Percentiles rank a stretch among this genome's conserved stretches.
phyloP scores from a whole-genome alignment of 2,797 vertebrate species.

The Hemibagrus guttatus region DNA sequence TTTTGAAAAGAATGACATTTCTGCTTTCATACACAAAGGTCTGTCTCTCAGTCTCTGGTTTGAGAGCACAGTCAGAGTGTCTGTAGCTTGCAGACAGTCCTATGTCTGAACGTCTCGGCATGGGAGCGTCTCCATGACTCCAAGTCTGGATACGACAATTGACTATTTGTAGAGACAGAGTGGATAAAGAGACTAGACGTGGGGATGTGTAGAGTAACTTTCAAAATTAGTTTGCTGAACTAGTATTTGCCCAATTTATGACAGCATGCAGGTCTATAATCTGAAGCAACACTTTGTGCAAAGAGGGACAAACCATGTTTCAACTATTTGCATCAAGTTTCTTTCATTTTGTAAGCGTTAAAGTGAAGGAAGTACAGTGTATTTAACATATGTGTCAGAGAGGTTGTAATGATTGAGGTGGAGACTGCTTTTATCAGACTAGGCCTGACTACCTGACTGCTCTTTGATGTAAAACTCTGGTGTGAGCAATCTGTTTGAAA shows the following conservation, averaged over 20 bases:
- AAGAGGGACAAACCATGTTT: background rate
- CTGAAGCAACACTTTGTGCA: background rate
- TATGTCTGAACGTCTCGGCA: constrained; percentile 40
- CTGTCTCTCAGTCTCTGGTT: constrained; percentile 10
- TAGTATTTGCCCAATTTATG: background rate
- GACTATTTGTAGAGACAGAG: constrained; percentile 68
- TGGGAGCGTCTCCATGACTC: constrained; percentile 68
- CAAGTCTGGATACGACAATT: constrained; percentile 71
- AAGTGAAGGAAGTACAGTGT: constrained; percentile 8
- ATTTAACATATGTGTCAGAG: constrained; percentile 54
- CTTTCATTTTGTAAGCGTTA: background rate
- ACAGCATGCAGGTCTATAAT: background rate
- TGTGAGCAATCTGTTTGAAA: constrained; percentile 46
- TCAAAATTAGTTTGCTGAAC: background rate
- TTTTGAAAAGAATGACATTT: constrained; percentile 2
- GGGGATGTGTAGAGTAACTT: background rate
- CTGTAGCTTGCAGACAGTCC: constrained; percentile 38
- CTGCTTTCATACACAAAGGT: background rate
- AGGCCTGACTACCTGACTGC: constrained; percentile 54
- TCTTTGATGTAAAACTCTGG: constrained; percentile 71
- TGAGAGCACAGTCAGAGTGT: constrained; percentile 35
- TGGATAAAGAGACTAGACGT: constrained; percentile 22
- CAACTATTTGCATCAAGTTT: background rate
- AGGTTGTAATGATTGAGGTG: constrained; percentile 64
- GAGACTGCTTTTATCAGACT: constrained; percentile 71